Evolutionary conservation across 2,797 vertebrate genomes (phyloP).

Genomic region (Coilia nasus): DNA sequence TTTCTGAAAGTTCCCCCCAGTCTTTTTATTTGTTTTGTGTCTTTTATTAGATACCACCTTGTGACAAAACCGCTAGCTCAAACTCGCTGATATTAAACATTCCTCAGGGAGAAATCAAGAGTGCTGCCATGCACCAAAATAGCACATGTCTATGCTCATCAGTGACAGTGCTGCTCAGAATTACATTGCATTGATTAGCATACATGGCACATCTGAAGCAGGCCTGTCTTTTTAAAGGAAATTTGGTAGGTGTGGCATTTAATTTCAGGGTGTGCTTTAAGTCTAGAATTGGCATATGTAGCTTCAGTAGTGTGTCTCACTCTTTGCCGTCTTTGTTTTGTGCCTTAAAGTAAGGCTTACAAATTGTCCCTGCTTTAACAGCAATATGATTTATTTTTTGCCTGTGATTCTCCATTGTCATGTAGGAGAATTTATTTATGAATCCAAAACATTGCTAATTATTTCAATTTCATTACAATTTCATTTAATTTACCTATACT

Average conservation of each 20-base stretch:
- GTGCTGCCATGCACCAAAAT: conserved; percentile 5
- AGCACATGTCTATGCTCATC: conserved; percentile 8
- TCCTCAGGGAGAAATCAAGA: conserved; percentile 12
- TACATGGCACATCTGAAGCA: conserved; percentile 6
- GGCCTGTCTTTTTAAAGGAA: background rate
- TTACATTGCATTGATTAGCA: conserved; percentile 18
- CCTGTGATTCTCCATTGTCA: background rate
- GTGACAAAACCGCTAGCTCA: conserved; percentile 14
- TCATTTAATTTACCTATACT: background rate
- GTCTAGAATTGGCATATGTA: background rate
- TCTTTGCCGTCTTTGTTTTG: background rate
- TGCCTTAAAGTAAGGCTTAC: background rate
- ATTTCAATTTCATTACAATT: too few relatives aligned
- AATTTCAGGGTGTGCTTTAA: conserved; percentile 4
- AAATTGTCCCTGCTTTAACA: background rate
- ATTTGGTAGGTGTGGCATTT: background rate
- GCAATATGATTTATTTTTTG: background rate
- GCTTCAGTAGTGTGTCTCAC: background rate
- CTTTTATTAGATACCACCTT: background rate
- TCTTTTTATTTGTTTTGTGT: conserved; percentile 1
- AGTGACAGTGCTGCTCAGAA: conserved; percentile 3
- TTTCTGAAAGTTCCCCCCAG: background rate
- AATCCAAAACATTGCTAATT: background rate
- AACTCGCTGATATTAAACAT: conserved; percentile 21
- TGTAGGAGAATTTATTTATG: background rate